A percentile compares a stretch with the other conserved stretches of the same genome.
Evolutionary conservation across 1,140 invertebrate species (phyloP).

Genomic region (Trichonephila inaurata): DNA sequence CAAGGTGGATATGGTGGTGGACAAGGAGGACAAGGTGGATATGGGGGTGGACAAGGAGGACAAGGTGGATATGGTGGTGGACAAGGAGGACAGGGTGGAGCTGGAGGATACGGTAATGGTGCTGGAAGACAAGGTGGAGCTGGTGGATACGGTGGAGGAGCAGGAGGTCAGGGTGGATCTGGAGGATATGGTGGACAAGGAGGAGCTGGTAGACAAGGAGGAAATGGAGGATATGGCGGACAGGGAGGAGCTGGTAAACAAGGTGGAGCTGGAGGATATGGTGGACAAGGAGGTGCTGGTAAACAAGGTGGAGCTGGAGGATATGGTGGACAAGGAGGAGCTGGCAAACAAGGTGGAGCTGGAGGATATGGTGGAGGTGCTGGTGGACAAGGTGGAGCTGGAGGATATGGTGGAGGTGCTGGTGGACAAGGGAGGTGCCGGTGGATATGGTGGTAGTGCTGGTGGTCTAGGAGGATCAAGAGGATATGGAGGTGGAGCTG

Average conservation of each 20-base stretch:
- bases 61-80: not conserved
- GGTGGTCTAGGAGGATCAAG: not conserved
- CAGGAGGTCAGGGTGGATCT: not conserved
- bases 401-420: too few species aligned
- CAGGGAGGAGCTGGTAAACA: not conserved
- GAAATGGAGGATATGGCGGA: not conserved
- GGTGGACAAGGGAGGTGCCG: not conserved
- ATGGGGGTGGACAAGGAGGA: slow-evolving; percentile 21
- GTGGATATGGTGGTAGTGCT: not conserved
- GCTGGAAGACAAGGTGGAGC: not conserved
- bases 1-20: not conserved
- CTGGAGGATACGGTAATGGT: not conserved
- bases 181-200: slow-evolving; percentile 24
- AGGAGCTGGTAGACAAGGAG: not conserved
- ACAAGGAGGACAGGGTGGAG: not conserved
- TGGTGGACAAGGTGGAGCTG: not conserved
- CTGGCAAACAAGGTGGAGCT: not conserved
- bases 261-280: not conserved
- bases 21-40: not conserved
- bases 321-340: too few species aligned
- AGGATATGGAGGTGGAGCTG: not conserved
- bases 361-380: too few species aligned
- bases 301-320: too few species aligned
- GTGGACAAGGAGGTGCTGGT: too few species aligned
- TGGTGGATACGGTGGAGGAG: not conserved